phyloP scores from a whole-genome alignment of 2,113 vertebrate genomes.

The Danionella cerebrum region DNA sequence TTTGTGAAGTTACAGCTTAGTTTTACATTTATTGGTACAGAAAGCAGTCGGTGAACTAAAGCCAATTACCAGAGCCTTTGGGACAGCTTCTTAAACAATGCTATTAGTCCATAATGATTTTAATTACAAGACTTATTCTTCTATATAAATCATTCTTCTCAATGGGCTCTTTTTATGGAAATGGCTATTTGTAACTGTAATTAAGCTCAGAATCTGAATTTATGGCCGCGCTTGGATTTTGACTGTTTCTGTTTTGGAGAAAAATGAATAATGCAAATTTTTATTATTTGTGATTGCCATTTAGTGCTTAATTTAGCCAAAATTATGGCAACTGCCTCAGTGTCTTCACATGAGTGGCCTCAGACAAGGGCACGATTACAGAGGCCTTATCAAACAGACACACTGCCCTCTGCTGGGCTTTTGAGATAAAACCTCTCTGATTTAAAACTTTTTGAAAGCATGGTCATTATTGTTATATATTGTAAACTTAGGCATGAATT shows the following conservation, averaged over 20 bases:
- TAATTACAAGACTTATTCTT: slow-evolving; percentile 73
- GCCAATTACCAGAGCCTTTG: slow-evolving; percentile 52
- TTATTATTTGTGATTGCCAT: slow-evolving; percentile 99
- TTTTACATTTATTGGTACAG: slow-evolving; percentile 34
- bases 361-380: slow-evolving; percentile 76
- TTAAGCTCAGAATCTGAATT: slow-evolving; percentile 96
- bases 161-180: slow-evolving; percentile 80
- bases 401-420: slow-evolving; percentile 77
- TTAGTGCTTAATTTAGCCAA: slow-evolving; percentile 99
- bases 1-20: slow-evolving; percentile 28
- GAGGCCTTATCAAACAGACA: slow-evolving; percentile 63
- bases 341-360: slow-evolving; percentile 77
- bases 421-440: slow-evolving; percentile 33
- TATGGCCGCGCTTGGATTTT: slow-evolving; percentile 79
- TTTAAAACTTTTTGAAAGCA: no score
- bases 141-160: slow-evolving; percentile 66
- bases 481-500: no score
- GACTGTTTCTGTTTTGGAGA: slow-evolving; percentile 88
- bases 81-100: slow-evolving; percentile 60
- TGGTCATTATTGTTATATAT: no score
- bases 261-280: slow-evolving; percentile 98
- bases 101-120: slow-evolving; percentile 64
- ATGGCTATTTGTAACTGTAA: slow-evolving; percentile 87
- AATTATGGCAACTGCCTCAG: slow-evolving; percentile 92
- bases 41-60: slow-evolving; percentile 44